These are phyloP conservation scores for Pseudorhiza aurosa DNA, from an alignment of 30 jellyfish, hydroid and myxozoan genomes.

Conservation along the genomic window DNA sequence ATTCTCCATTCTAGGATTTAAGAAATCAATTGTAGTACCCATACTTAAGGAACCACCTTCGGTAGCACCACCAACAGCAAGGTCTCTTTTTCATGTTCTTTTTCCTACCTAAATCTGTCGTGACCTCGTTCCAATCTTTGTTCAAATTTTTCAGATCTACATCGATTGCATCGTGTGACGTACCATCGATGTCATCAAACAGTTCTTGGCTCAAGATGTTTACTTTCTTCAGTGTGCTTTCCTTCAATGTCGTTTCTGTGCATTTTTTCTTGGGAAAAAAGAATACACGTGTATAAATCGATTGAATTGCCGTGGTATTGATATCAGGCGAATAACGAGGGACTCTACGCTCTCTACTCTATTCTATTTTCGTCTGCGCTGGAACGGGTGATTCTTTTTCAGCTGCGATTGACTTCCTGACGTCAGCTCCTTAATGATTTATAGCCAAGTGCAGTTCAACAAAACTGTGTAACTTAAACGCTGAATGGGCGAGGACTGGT, in stretches of 20 bases:
- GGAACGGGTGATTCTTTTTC: no score
- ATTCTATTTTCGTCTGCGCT: no score
- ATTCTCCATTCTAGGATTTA: no score
- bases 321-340: no score
- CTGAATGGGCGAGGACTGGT: no score
- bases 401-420: no score
- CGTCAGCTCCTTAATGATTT: no score
- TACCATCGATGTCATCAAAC: slow-evolving; percentile 72
- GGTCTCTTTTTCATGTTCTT: slow-evolving; percentile 67
- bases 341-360: no score
- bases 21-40: slow-evolving; percentile 66
- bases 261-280: slow-evolving; percentile 88
- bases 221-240: slow-evolving; percentile 37
- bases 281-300: no score
- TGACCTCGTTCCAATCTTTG: slow-evolving; percentile 79
- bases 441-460: no score
- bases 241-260: slow-evolving; percentile 39
- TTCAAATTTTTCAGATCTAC: slow-evolving; percentile 49
- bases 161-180: slow-evolving; percentile 60
- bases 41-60: slow-evolving; percentile 75
- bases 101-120: slow-evolving; percentile 57
- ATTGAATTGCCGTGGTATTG: no score
- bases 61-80: slow-evolving; percentile 82
- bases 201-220: slow-evolving; percentile 65
- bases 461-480: no score